Evolutionary conservation across 2,113 vertebrate genomes (phyloP), one percentile per base, ranked within the genome.

Genomic region (Leucopsar rothschildi): DNA sequence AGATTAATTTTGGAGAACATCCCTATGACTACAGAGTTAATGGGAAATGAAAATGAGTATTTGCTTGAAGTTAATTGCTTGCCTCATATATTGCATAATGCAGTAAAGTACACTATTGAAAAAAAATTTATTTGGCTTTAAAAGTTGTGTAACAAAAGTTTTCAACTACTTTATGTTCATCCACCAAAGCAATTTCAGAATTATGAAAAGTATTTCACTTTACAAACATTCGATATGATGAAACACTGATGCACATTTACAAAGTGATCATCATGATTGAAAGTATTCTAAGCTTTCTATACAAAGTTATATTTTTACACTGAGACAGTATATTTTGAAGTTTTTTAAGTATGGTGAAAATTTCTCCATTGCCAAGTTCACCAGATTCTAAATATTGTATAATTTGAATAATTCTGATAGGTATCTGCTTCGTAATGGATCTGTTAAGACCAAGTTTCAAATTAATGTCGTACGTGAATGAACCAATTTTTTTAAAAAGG

Each of bases 51-150:
- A 94, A 96, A 95, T 92, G 11, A 95, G n/a, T 96, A 94, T 96
- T 96, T 96, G 85, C 90, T 82, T 82, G 85, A 90, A 95, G 82
- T 90, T 96, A 96, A 92, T 93, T 96, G 82, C 92, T 96, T 96
- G 57, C 63, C 49, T 91, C 63, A n/a, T 82, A 64, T 75, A 92
- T 53, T 94, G 49, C 85, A 93, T 87, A 92, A 79, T 82, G 63
- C 70, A 82, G 24, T 35, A 72, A 85, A 88, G 37, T 80, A 85
- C 55, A 76, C 47, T 87, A 76, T 45, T 72, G 65, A 27, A n/a
- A 59, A 59, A 59, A 5, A 27, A 42, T 37, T 71, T 55, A 35
- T 72, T 72, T 80, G 25, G 15, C 18, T 72, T 76, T 65, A 82
- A 94, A 85, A 72, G 37, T 35, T 82, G 10, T 80, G 37, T 33